Evolutionary conservation across 2,113 vertebrate species (phyloP).

Genomic region (Stegostoma tigrinum): DNA sequence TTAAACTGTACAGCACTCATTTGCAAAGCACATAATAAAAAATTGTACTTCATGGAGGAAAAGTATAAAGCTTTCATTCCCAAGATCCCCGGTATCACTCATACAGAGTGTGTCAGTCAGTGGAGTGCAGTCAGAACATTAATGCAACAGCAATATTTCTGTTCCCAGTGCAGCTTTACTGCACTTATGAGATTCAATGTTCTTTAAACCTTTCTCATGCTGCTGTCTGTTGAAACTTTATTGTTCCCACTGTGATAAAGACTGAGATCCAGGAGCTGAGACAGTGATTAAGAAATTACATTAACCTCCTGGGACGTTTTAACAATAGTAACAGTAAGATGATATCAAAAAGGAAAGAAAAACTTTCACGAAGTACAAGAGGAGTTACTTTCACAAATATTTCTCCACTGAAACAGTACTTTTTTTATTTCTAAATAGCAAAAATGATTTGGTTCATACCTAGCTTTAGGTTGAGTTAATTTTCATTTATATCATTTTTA

Average conservation of each 20-base stretch:
- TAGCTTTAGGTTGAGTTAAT: not conserved
- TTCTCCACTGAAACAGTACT: not conserved
- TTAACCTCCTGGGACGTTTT: constrained; percentile 9
- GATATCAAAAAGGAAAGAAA: not conserved
- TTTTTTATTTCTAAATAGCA: not conserved
- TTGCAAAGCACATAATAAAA: constrained; percentile 31
- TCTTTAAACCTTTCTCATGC: constrained; percentile 94
- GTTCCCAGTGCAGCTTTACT: constrained; percentile 88
- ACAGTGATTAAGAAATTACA: constrained; percentile 34
- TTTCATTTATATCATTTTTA: not conserved
- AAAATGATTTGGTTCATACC: not conserved
- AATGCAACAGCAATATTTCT: constrained; percentile 74
- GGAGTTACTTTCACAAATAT: not conserved
- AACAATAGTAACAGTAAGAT: not conserved
- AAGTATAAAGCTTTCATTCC: constrained; percentile 67
- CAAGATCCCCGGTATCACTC: constrained; percentile 62
- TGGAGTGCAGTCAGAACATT: constrained; percentile 67
- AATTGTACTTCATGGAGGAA: constrained; percentile 30
- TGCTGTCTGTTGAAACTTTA: constrained; percentile 97
- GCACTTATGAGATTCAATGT: constrained; percentile 79
- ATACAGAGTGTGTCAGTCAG: constrained; percentile 67
- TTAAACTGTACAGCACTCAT: constrained; percentile 35
- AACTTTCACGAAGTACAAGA: constrained; percentile 11
- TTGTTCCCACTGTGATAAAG: constrained; percentile 71
- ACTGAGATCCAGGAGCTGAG: constrained; percentile 23